These are phyloP conservation scores for Ephydatia muelleri DNA, from an alignment of 37 sponge, comb jelly and placozoan species.

Conservation along the genomic window DNA sequence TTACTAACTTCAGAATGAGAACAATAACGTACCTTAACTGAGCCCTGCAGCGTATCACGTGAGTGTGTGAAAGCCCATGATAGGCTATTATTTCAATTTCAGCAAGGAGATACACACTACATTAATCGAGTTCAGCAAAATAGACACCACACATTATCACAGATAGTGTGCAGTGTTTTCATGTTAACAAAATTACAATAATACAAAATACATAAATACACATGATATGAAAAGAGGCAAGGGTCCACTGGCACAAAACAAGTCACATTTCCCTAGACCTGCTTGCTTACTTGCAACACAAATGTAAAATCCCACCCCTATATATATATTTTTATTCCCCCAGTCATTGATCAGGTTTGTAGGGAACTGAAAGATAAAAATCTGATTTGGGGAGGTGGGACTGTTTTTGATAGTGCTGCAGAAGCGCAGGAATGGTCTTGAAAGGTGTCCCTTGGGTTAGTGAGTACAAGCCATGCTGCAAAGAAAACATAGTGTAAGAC, in stretches of 20 bases:
- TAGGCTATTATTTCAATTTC: too few species aligned
- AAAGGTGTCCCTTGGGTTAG: slow-evolving; percentile 51
- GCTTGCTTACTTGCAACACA: neutral
- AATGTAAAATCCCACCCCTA: neutral
- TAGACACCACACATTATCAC: neutral
- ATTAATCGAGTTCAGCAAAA: too few species aligned
- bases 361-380: slow-evolving; percentile 55
- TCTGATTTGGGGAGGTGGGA: slow-evolving; percentile 41
- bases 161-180: neutral
- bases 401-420: slow-evolving; percentile 46
- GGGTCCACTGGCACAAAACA: neutral
- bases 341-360: slow-evolving; percentile 42
- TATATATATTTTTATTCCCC: too few species aligned
- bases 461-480: slow-evolving; percentile 27
- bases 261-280: neutral
- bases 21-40: too few species aligned
- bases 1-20: too few species aligned
- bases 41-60: too few species aligned
- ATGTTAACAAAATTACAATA: neutral
- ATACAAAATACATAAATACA: neutral
- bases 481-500: neutral
- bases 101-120: too few species aligned
- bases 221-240: neutral
- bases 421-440: slow-evolving; percentile 49
- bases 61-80: too few species aligned